A percentile compares a stretch with the other conserved stretches of the same genome.
Conservation (phyloP, 2,888 invertebrate genomes). For the Gibbula magus region DNA sequence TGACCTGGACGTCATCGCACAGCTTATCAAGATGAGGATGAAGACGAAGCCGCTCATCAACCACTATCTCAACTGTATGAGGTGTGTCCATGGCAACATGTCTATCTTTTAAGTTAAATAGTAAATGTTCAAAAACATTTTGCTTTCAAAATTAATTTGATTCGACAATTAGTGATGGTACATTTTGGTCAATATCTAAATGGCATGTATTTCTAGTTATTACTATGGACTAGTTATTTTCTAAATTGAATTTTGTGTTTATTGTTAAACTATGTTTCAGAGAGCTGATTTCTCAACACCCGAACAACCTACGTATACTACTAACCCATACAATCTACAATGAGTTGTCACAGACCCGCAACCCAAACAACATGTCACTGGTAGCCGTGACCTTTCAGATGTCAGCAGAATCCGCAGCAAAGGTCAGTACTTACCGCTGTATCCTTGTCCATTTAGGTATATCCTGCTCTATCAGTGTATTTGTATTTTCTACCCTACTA, state of each 20-base stretch:
- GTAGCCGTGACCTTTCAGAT: constrained; percentile 91
- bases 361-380: constrained; percentile 96
- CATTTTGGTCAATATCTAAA: too few species aligned
- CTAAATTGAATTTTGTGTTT: too few species aligned
- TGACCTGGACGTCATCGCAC: constrained; percentile 87
- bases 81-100: constrained; percentile 67
- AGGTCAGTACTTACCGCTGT: constrained; percentile 55
- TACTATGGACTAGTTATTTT: too few species aligned
- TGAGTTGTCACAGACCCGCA: constrained; percentile 90
- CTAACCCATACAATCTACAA: constrained; percentile 95
- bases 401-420: constrained; percentile 87
- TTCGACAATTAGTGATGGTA: too few species aligned
- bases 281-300: constrained; percentile 90
- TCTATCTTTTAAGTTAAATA: too few species aligned
- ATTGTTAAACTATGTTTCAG: constrained; percentile 76
- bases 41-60: constrained; percentile 95
- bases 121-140: neutral
- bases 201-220: too few species aligned
- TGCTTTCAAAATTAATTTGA: neutral
- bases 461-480: too few species aligned
- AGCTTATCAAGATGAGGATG: constrained; percentile 90
- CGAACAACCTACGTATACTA: constrained; percentile 88
- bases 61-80: constrained; percentile 89
- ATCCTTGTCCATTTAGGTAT: too few species aligned
- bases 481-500: too few species aligned